phyloP scores from a whole-genome alignment of 1,140 invertebrate species.

The Diabrotica undecimpunctata region DNA sequence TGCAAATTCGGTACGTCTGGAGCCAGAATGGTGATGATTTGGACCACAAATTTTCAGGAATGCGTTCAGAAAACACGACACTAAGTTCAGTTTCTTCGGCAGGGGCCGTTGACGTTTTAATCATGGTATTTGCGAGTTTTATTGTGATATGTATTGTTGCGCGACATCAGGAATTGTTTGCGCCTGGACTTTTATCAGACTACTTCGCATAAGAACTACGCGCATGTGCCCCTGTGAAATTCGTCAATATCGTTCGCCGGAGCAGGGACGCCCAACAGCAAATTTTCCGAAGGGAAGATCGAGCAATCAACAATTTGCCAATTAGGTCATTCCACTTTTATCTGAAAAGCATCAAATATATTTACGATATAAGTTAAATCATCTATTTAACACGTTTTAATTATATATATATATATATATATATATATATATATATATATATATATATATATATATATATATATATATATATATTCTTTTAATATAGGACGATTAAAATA shows the following conservation, averaged over 20 bases:
- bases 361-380: background rate
- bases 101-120: constrained; percentile 27
- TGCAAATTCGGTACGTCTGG: constrained; percentile 36
- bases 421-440: too few species aligned
- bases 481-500: too few species aligned
- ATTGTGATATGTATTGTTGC: constrained; percentile 32
- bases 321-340: background rate
- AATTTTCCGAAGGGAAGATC: background rate
- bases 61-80: constrained; percentile 24
- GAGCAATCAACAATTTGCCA: background rate
- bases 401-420: too few species aligned
- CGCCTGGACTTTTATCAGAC: constrained; percentile 7
- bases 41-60: constrained; percentile 21
- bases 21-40: constrained; percentile 35
- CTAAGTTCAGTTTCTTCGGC: constrained; percentile 19
- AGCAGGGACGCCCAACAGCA: background rate
- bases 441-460: too few species aligned
- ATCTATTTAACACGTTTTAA: background rate
- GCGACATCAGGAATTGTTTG: constrained; percentile 30
- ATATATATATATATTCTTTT: too few species aligned
- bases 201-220: background rate
- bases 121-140: constrained; percentile 32
- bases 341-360: background rate
- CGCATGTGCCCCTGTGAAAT: constrained; percentile 7
- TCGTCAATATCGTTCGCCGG: constrained; percentile 9